Percentiles rank a stretch among this genome's conserved stretches.
Evolutionary conservation across 2,888 invertebrate species (phyloP).

Genomic region (Himalopsyche kuldschensis): DNA sequence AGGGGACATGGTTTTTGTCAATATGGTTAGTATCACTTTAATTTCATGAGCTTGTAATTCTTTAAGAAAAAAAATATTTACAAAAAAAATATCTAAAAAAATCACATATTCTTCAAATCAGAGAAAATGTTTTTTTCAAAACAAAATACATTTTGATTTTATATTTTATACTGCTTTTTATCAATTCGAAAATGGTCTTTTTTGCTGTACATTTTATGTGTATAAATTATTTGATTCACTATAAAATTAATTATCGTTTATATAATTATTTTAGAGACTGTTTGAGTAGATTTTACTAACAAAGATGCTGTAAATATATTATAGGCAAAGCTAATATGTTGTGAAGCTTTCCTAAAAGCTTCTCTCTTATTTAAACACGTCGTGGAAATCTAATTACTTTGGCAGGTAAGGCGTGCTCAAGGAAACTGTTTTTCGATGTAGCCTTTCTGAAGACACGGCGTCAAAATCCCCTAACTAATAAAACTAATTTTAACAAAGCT

Average conservation of each 20-base stretch:
- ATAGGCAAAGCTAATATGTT: background rate
- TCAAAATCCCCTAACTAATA: conserved; percentile 27
- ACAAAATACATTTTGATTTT: too few relatives aligned
- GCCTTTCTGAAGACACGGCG: conserved; percentile 4
- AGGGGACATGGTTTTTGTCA: too few relatives aligned
- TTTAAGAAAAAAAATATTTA: too few relatives aligned
- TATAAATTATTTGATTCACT: too few relatives aligned
- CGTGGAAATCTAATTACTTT: background rate
- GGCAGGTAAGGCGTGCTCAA: background rate
- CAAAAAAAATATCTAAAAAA: too few relatives aligned
- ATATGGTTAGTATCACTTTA: too few relatives aligned
- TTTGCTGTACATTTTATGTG: too few relatives aligned
- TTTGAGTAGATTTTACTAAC: background rate
- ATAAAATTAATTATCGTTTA: background rate
- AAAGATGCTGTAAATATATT: background rate
- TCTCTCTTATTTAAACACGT: background rate
- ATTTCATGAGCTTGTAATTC: too few relatives aligned
- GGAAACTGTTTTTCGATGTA: background rate
- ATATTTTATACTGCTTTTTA: too few relatives aligned
- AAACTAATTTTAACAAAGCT: conserved; percentile 32
- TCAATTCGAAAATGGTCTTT: too few relatives aligned
- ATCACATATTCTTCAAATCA: too few relatives aligned
- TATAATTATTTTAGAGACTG: background rate
- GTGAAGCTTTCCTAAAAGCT: background rate
- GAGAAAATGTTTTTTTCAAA: too few relatives aligned